Evolutionary conservation across 2,888 invertebrate genomes (phyloP), one percentile per base, ranked within the genome.

Genomic region (Colostygia pectinataria): DNA sequence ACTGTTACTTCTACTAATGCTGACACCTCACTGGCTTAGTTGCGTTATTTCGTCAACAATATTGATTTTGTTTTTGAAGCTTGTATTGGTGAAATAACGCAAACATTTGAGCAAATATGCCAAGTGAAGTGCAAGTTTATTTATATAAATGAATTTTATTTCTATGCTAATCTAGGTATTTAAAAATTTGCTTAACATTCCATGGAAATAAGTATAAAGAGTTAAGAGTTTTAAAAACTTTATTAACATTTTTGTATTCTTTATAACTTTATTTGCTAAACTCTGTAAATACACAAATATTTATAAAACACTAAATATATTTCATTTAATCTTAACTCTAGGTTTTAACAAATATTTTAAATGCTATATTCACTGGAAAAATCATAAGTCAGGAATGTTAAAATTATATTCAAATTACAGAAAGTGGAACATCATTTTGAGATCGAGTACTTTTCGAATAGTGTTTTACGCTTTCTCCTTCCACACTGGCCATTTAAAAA

Each of bases 271-370:
- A 37, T 41, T 37, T 6, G 27, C 27, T 37, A 41, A 28, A 41
- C 23, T 41, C 34, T 52, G 51, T 46, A 47, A 46, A 52, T 52
- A 52, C 12, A 43, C 10, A 33, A 42, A 25, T 28, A 40, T 29
- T 13, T 44, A 27, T 14, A 32, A 32, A 51, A 46, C 50, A 51
- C 5, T 42, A 37, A 20, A 46, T 39, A 42, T 34, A 14, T 39
- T 38, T 46, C 14, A 34, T 52, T 51, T 14, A 38, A 25, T 38
- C 9, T 33, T 47, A 34, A 52, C 18, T 3, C 6, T n/a, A n/a
- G n/a, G n/a, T n/a, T n/a, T n/a, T n/a, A 6, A 33, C 2, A 18
- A 9, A 33, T 9, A 32, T 32, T 32, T 9, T 15, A 14, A 32
- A 32, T 4, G 18, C 18, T 18, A 20, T 6, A 20, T 5, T 6